phyloP scores from a whole-genome alignment of 2,888 invertebrate genomes.

The Euclidia mi region DNA sequence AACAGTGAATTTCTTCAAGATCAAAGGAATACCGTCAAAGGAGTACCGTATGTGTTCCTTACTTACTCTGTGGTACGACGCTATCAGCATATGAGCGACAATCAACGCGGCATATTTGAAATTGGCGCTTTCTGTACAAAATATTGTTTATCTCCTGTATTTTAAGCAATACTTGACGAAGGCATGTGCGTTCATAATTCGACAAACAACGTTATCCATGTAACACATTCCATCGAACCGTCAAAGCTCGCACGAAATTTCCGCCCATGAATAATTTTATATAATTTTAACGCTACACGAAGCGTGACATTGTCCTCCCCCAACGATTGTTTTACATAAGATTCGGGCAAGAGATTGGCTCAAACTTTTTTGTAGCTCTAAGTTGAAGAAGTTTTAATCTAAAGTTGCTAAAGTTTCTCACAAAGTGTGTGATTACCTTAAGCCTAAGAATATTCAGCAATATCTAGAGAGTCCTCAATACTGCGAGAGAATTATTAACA shows the following conservation, averaged over 20 bases:
- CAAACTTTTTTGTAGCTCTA: conserved; percentile 10
- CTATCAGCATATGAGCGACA: too few relatives aligned
- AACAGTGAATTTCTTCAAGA: too few relatives aligned
- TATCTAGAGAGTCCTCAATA: conserved; percentile 35
- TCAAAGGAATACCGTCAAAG: too few relatives aligned
- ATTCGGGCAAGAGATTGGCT: conserved; percentile 6
- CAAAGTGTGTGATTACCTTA: conserved; percentile 20
- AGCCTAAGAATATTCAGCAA: conserved; percentile 30
- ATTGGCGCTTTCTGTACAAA: too few relatives aligned
- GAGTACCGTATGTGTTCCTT: too few relatives aligned
- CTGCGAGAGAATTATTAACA: conserved; percentile 48
- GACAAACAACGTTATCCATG: not conserved
- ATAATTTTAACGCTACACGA: not conserved
- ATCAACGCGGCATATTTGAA: too few relatives aligned
- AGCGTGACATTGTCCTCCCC: not conserved
- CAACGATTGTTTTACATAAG: conserved; percentile 9
- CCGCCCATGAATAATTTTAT: conserved; percentile 12
- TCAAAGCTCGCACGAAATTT: conserved; percentile 7
- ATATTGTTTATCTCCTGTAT: too few relatives aligned
- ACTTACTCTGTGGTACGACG: too few relatives aligned
- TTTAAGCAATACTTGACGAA: too few relatives aligned
- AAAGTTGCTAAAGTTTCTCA: conserved; percentile 27
- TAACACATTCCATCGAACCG: conserved; percentile 1
- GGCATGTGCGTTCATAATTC: too few relatives aligned
- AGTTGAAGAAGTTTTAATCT: conserved; percentile 10